phyloP scores from a whole-genome alignment of 2,797 vertebrate genomes.

The Podargus strigoides region DNA sequence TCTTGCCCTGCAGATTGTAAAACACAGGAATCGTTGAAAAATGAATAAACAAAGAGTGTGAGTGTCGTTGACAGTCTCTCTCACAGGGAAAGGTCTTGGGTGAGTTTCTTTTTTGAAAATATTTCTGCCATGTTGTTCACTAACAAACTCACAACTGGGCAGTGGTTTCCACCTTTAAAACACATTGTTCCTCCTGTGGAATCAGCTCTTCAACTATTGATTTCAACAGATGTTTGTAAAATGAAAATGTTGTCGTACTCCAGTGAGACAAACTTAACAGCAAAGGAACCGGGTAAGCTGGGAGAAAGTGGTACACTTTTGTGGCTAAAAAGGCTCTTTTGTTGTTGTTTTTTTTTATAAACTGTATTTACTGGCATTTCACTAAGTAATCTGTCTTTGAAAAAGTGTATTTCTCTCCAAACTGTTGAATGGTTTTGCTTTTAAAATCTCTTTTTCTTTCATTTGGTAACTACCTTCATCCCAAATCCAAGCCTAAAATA shows the following conservation, averaged over 20 bases:
- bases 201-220: background rate
- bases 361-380: background rate
- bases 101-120: background rate
- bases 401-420: background rate
- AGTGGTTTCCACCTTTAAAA: background rate
- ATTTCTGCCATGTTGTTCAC: background rate
- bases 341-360: no score
- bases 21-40: background rate
- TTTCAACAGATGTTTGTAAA: conserved; percentile 8
- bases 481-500: background rate
- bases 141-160: background rate
- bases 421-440: background rate
- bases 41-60: background rate
- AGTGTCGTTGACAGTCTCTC: background rate
- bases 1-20: background rate
- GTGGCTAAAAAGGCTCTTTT: background rate
- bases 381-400: background rate
- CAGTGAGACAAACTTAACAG: background rate
- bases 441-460: background rate
- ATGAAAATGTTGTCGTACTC: background rate
- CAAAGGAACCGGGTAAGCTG: background rate
- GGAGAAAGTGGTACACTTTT: background rate
- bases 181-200: background rate
- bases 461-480: background rate
- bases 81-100: background rate